Evolutionary conservation across 2,113 vertebrate species (phyloP).

Genomic region (Gila orcuttii): DNA sequence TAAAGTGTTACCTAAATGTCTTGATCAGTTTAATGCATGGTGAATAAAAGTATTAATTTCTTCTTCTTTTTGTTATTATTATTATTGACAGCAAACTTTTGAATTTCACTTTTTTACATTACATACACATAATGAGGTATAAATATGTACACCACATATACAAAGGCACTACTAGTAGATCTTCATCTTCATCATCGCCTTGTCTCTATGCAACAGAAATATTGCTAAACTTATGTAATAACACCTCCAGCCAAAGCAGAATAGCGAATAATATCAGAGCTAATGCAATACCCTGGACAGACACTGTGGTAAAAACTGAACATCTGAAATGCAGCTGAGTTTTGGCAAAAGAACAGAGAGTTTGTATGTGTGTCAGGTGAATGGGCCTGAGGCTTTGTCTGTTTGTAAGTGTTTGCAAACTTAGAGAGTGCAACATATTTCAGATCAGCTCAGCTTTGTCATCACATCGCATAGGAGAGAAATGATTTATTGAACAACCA

Average conservation of each 20-base stretch:
- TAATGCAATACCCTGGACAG: constrained; percentile 42
- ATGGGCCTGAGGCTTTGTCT: constrained; percentile 24
- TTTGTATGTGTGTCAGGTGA: background rate
- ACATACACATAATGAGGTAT: background rate
- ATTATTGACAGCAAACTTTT: too few relatives aligned
- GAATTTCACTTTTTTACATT: background rate
- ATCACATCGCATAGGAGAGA: background rate
- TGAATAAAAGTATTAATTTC: too few relatives aligned
- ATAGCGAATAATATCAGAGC: constrained; percentile 9
- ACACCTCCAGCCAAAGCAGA: background rate
- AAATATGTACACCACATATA: background rate
- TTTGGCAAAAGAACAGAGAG: constrained; percentile 24
- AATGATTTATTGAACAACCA: constrained; percentile 23
- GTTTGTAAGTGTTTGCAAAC: background rate
- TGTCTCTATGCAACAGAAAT: background rate
- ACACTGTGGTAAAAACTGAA: constrained; percentile 1
- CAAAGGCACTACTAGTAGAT: background rate
- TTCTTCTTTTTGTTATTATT: too few relatives aligned
- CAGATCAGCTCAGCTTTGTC: constrained; percentile 19
- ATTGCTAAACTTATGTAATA: constrained; percentile 12
- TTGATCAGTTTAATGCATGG: too few relatives aligned
- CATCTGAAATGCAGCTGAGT: constrained; percentile 25
- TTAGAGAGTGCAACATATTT: background rate
- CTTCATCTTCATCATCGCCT: background rate
- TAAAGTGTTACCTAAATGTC: too few relatives aligned